phyloP scores from a whole-genome alignment of 2,888 invertebrate genomes.

The Chromoteleia sp. region DNA sequence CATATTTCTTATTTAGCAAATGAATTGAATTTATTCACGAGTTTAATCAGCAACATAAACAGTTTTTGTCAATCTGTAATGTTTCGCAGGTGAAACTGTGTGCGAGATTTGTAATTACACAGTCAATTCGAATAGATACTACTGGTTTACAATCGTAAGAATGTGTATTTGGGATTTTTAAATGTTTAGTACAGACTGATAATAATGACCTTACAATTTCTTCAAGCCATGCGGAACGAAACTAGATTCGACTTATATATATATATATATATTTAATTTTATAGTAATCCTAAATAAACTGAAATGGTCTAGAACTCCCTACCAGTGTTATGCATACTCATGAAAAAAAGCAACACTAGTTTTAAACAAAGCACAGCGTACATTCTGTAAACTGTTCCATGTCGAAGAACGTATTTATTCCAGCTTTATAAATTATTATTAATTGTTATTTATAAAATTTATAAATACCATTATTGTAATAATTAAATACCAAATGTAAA shows the following conservation, averaged over 20 bases:
- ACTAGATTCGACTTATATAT: constrained; percentile 9
- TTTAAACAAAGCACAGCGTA: not conserved
- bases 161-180: constrained; percentile 25
- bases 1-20: constrained; percentile 6
- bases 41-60: no score
- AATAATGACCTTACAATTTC: constrained; percentile 39
- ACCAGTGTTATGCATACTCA: not conserved
- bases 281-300: constrained; percentile 14
- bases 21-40: no score
- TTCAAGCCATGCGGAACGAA: constrained; percentile 44
- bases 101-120: constrained; percentile 35
- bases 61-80: no score
- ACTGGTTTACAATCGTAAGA: constrained; percentile 11
- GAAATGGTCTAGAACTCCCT: no score
- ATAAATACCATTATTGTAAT: not conserved
- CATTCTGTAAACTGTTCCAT: no score
- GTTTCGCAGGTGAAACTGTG: no score
- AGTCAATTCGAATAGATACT: not conserved
- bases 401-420: no score
- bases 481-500: not conserved
- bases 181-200: constrained; percentile 9
- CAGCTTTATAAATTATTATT: no score
- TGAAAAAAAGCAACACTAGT: not conserved
- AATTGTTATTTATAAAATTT: no score
- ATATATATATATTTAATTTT: constrained; percentile 16